Conservation (phyloP, 2,113 vertebrate genomes). For the Pseudorasbora parva region DNA sequence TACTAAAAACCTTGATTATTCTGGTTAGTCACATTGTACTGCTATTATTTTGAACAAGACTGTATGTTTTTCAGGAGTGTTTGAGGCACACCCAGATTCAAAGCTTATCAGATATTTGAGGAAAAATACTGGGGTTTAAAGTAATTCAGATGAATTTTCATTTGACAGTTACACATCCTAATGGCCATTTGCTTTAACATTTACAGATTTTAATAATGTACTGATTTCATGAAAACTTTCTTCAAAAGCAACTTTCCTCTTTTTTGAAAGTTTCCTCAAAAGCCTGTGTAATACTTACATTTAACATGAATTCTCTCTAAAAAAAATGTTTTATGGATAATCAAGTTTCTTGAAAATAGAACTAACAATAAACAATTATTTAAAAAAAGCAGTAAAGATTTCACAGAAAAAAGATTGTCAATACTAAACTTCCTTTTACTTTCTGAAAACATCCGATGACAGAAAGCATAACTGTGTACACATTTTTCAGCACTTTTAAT, state of each 20-base stretch:
- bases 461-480: too few relatives aligned
- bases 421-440: not conserved
- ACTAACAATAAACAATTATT: not conserved
- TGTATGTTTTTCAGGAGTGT: not conserved
- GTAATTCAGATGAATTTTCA: not conserved
- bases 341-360: too few relatives aligned
- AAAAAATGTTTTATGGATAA: too few relatives aligned
- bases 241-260: too few relatives aligned
- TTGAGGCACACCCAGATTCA: not conserved
- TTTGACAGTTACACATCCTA: not conserved
- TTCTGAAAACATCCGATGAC: not conserved
- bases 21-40: too few relatives aligned
- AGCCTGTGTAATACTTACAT: too few relatives aligned
- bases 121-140: not conserved
- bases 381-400: not conserved
- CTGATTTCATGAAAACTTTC: not conserved
- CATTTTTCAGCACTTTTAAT: not conserved
- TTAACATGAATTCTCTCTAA: too few relatives aligned
- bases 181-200: not conserved
- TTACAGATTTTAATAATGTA: not conserved
- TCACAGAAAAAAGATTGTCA: too few relatives aligned
- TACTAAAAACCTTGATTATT: too few relatives aligned
- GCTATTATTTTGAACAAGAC: too few relatives aligned
- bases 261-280: too few relatives aligned
- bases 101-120: not conserved